Evolutionary conservation across 2,888 invertebrate genomes (phyloP).

Genomic region (Agrotis ipsilon): DNA sequence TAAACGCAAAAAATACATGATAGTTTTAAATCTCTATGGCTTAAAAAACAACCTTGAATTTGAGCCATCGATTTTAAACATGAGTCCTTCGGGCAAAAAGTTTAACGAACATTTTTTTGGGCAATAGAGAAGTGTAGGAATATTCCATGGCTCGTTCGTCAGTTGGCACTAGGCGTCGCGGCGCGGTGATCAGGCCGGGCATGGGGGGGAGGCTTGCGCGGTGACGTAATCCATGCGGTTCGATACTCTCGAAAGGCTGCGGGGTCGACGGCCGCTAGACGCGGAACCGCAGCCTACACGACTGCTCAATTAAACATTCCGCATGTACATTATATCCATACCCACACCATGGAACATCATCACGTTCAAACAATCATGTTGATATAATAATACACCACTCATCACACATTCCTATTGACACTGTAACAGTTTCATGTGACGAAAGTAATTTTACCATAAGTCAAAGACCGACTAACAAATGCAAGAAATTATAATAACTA

Average conservation of each 20-base stretch:
- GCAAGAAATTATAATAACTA: constrained; percentile 29
- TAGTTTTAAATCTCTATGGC: constrained; percentile 34
- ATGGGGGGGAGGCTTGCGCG: constrained; percentile 79
- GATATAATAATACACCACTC: constrained; percentile 31
- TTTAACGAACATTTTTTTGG: constrained; percentile 65
- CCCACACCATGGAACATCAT: constrained; percentile 64
- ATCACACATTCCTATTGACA: constrained; percentile 35
- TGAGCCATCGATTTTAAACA: constrained; percentile 36
- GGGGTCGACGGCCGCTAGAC: constrained; percentile 89
- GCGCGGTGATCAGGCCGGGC: constrained; percentile 63
- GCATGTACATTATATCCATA: constrained; percentile 78
- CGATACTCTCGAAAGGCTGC: constrained; percentile 87
- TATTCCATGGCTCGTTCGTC: constrained; percentile 70
- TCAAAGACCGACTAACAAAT: constrained; percentile 53
- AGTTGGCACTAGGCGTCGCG: constrained; percentile 70
- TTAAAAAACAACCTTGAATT: constrained; percentile 51
- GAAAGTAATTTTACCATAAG: constrained; percentile 25
- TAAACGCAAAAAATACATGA: constrained; percentile 32
- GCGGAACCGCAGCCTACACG: constrained; percentile 88
- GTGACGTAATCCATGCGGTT: constrained; percentile 88
- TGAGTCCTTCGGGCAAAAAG: constrained; percentile 52
- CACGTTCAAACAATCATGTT: constrained; percentile 60
- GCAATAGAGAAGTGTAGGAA: constrained; percentile 69
- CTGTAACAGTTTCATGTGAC: constrained; percentile 30
- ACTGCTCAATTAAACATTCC: constrained; percentile 88